Evolutionary conservation across 2,888 invertebrate genomes (phyloP), one percentile per base, ranked within the genome.

Genomic region (Cosmorhoe ocellata): DNA sequence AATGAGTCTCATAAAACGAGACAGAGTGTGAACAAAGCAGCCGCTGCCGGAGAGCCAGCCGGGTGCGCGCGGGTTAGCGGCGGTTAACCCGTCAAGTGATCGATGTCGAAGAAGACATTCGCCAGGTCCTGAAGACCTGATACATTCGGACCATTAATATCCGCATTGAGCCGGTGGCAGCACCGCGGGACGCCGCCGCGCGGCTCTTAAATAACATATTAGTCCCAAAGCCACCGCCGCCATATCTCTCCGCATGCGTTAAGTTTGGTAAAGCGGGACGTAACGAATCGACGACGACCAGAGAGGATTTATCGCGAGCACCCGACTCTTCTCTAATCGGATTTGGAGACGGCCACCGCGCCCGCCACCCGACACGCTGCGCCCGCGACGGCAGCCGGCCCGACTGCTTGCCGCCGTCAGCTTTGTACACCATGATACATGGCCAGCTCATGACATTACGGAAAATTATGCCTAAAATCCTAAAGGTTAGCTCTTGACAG

Each of bases 251-350:
- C 66, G 62, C 69, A 68, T 69, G 67, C 73, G 74, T 72, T 49
- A 75, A 78, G 77, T 81, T 80, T 76, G 81, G 81, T 82, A 81
- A 82, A 81, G 74, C 81, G 75, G 76, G 69, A 80, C 84, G 83
- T 79, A 82, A 80, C 84, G 84, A 84, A 84, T 84, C 76, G 77
- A 71, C 83, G 86, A 80, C 74, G 86, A 85, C n/a, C 87, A 82
- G 79, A 67, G 62, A 79, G 70, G 83, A 88, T 89, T 87, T 87
- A 89, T 86, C 76, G 83, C 71, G 67, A 72, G 81, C 84, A 80
- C 79, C 81, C 84, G 79, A 81, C 76, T 56, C 39, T 30, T 32
- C 70, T 64, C 72, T 84, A 85, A 85, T 85, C 84, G 79, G 83
- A 83, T 82, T 80, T 76, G 72, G 76, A 67, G 71, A 64, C 70